A percentile compares a stretch with the other conserved stretches of the same genome.
Evolutionary conservation across 2,113 vertebrate genomes (phyloP).

Genomic region (Ailuropoda melanoleuca): DNA sequence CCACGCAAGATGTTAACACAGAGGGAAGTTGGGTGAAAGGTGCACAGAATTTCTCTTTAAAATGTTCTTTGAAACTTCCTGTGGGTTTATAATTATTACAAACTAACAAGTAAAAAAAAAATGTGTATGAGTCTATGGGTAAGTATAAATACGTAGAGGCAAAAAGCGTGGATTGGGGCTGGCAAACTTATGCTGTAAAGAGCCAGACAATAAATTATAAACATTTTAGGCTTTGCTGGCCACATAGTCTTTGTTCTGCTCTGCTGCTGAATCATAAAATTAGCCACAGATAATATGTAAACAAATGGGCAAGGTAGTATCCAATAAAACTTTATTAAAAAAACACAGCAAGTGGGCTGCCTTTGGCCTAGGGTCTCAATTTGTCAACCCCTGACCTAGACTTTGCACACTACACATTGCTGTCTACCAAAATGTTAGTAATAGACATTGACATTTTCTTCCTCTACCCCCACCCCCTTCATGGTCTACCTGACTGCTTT

Average conservation of each 20-base stretch:
- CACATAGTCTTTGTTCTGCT: fast-evolving
- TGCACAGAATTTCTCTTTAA: fast-evolving
- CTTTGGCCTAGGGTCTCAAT: background rate
- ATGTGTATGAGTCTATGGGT: no score
- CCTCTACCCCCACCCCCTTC: no score
- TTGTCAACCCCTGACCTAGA: background rate
- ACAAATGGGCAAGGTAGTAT: background rate
- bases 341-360: background rate
- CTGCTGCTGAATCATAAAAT: background rate
- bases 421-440: background rate
- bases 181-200: background rate
- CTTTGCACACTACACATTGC: background rate
- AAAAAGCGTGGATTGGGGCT: background rate
- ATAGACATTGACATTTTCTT: no score
- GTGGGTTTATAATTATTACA: background rate
- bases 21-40: fast-evolving
- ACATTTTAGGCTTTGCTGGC: background rate
- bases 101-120: background rate
- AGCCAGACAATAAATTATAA: background rate
- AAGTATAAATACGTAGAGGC: background rate
- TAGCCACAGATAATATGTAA: background rate
- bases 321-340: background rate
- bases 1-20: fast-evolving
- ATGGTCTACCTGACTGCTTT: background rate
- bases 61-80: background rate